Evolutionary conservation across 2,888 invertebrate species (phyloP), one percentile per base, ranked within the genome.

Genomic region (Cephus pulcher): DNA sequence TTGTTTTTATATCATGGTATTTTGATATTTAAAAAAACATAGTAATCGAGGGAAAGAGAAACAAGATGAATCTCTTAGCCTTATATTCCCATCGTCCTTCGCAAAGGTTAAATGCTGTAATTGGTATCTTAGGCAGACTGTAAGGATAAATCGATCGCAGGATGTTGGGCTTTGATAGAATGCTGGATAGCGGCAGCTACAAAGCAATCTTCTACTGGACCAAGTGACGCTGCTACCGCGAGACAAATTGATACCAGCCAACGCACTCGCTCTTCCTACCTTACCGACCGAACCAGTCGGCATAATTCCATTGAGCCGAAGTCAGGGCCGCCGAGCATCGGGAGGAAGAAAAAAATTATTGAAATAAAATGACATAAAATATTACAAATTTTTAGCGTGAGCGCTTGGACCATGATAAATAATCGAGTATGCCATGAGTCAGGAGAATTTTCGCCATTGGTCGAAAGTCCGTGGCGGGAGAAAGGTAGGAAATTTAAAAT

Each of bases 201-300:
- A 90, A 90, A 90, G 89, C 89, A 87, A 87, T 88, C 89, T 89
- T 89, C 89, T 86, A 82, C 84, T 85, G 83, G 82, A 82, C 83
- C 84, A 85, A 81, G 83, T 84, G 86, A 86, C 86, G 86, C 87
- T 87, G 86, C 87, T 88, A 87, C 88, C 82, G 84, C 82, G 86
- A 86, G 89, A 90, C 90, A 90, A 90, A 90, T 90, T 90, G 90
- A 89, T 89, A 90, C 88, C 89, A 88, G 88, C 85, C 88, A 89
- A 88, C 86, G 88, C 87, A 88, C 88, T 88, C 86, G 85, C 87
- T 56, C 56, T 56, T 9, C 56, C 56, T 56, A 23, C 23, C 56
- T 56, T 56, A 56, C 56, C 56, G 56, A 56, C 56, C 56, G 56
- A 56, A 2, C 23, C 23, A 23, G 56, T 56, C 23, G 56, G 56